Conservation (phyloP, 2,113 vertebrate species). For the Tragelaphus imberbis region DNA sequence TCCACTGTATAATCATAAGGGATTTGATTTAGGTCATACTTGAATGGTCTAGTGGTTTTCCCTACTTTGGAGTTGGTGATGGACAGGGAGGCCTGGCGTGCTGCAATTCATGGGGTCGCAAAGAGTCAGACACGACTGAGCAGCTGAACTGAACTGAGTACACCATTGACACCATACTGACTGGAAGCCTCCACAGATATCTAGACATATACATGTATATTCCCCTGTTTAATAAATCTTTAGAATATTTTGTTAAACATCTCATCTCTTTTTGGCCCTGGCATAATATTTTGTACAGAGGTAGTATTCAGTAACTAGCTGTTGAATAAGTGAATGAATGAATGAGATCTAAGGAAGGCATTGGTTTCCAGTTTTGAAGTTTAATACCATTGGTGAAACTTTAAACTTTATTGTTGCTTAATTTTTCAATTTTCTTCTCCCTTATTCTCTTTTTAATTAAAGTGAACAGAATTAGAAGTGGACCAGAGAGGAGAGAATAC, state of each 20-base stretch:
- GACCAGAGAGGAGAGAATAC: not conserved
- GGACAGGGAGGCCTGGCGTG: too few relatives aligned
- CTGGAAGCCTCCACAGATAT: not conserved
- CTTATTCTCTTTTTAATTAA: conserved; percentile 17
- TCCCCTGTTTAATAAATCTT: not conserved
- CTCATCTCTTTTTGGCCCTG: not conserved
- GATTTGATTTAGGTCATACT: too few relatives aligned
- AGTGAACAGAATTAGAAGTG: not conserved
- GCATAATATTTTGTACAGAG: not conserved
- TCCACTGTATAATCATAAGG: too few relatives aligned
- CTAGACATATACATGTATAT: not conserved
- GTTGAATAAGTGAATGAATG: not conserved
- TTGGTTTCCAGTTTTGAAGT: not conserved
- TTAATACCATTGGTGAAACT: not conserved
- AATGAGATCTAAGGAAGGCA: not conserved
- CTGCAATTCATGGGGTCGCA: not conserved
- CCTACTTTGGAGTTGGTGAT: too few relatives aligned
- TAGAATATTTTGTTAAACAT: not conserved
- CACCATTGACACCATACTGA: not conserved
- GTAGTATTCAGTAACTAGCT: not conserved
- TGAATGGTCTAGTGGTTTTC: too few relatives aligned
- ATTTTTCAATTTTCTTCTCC: not conserved
- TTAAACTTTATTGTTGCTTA: not conserved
- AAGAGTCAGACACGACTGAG: not conserved
- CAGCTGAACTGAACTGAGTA: too few relatives aligned